These are phyloP conservation scores for Phrynocephalus vlangalii DNA, from an alignment of 2,797 vertebrate species.

Conservation along the genomic window DNA sequence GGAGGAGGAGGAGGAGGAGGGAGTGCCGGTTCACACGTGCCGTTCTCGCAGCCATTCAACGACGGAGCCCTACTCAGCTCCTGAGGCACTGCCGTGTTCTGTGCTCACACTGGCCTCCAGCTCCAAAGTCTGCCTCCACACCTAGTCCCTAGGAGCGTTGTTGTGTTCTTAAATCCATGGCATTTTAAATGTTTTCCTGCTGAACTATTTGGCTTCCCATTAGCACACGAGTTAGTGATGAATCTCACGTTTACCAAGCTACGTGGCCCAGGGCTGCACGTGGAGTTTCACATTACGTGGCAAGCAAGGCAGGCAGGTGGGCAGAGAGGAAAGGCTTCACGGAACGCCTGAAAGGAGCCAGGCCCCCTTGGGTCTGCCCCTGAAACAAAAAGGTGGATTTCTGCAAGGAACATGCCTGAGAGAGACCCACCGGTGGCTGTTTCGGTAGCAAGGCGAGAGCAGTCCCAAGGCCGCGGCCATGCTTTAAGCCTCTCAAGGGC, in stretches of 20 bases:
- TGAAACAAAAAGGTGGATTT: not conserved
- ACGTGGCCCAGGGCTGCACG: not conserved
- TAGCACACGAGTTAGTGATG: not conserved
- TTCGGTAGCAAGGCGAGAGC: slow-evolving; percentile 9
- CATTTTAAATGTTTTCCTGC: not conserved
- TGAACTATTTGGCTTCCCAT: slow-evolving; percentile 3
- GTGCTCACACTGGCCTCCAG: not conserved
- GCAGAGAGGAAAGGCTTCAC: not conserved
- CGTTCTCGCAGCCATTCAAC: not conserved
- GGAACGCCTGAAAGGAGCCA: not conserved
- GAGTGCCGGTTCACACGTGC: no score
- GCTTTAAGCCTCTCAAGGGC: not conserved
- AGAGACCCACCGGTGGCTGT: slow-evolving; percentile 23
- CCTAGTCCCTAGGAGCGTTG: not conserved
- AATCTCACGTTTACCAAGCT: not conserved
- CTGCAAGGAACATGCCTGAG: not conserved
- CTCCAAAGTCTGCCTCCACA: not conserved
- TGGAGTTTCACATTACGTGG: not conserved
- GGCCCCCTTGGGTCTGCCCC: not conserved
- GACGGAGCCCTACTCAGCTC: not conserved
- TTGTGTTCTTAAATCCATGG: not conserved
- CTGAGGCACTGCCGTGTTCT: not conserved
- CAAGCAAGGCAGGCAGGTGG: not conserved
- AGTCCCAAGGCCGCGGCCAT: not conserved
- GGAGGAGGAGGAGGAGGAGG: not conserved